Evolutionary conservation across 2,888 invertebrate genomes (phyloP).

Genomic region (Tenthredo distinguenda): DNA sequence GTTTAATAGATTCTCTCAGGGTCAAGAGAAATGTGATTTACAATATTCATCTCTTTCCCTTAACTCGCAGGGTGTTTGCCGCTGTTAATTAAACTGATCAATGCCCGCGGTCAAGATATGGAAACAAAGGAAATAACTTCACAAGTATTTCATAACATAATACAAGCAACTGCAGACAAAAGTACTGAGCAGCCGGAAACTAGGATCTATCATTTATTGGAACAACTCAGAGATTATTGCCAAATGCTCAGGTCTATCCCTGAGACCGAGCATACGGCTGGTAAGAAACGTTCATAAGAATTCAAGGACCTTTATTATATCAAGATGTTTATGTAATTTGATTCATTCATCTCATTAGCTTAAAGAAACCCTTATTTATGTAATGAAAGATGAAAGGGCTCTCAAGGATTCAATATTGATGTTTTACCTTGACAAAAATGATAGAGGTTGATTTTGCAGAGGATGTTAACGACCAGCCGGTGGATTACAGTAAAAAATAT

Average conservation of each 20-base stretch:
- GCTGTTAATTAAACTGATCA: constrained; percentile 40
- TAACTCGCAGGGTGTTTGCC: constrained; percentile 17
- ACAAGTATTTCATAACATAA: constrained; percentile 38
- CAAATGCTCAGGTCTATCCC: constrained; percentile 41
- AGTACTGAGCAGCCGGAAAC: constrained; percentile 40
- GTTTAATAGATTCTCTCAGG: not conserved
- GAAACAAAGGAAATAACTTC: constrained; percentile 42
- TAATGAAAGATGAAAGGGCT: not conserved
- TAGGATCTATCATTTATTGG: constrained; percentile 24
- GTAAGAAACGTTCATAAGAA: not conserved
- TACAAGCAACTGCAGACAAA: constrained; percentile 40
- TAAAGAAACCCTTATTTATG: not conserved
- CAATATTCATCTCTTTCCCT: not conserved
- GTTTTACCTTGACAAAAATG: not conserved
- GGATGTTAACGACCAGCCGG: constrained; percentile 79
- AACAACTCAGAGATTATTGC: constrained; percentile 37
- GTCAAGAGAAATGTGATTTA: not conserved
- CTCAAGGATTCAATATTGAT: not conserved
- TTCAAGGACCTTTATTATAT: not conserved
- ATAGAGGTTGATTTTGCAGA: constrained; percentile 55
- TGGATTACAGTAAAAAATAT: constrained; percentile 82
- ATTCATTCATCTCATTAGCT: not conserved
- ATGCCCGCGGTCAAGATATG: constrained; percentile 29
- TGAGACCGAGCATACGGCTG: constrained; percentile 10
- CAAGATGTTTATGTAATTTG: not conserved